Evolutionary conservation across 2,888 invertebrate species (phyloP).

Genomic region (Cataglyphis altisquamis): DNA sequence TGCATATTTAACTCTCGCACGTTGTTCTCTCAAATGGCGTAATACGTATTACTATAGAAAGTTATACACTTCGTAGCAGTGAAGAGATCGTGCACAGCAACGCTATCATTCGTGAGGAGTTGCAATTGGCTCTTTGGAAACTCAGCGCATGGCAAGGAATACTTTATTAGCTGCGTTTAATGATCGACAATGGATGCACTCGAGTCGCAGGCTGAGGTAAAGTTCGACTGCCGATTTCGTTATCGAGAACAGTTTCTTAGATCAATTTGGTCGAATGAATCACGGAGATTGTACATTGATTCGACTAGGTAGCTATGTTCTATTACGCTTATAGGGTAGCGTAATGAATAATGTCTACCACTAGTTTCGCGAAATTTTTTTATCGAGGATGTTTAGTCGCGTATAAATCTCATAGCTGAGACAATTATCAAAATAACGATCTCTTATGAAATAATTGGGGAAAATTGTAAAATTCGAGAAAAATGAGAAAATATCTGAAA

Average conservation of each 20-base stretch:
- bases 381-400: not conserved
- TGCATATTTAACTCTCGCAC: not conserved
- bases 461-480: not conserved
- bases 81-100: conserved; percentile 17
- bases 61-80: not conserved
- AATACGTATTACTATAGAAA: not conserved
- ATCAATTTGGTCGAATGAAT: conserved; percentile 37
- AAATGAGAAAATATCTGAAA: not conserved
- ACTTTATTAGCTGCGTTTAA: conserved; percentile 46
- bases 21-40: conserved; percentile 11
- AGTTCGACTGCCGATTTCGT: conserved; percentile 45
- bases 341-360: conserved; percentile 18
- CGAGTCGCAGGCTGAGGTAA: conserved; percentile 6
- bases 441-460: not conserved
- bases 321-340: not conserved
- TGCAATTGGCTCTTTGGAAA: conserved; percentile 47
- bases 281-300: conserved; percentile 24
- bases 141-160: conserved; percentile 20
- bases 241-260: conserved; percentile 31
- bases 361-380: not conserved
- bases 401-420: not conserved
- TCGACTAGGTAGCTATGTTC: conserved; percentile 7
- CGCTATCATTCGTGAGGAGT: conserved; percentile 28
- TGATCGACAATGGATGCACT: conserved; percentile 38
- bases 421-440: conserved; percentile 19